Percentiles rank a stretch among this genome's conserved stretches.
phyloP scores from a whole-genome alignment of 2,888 invertebrate species.

The Noctua janthina region DNA sequence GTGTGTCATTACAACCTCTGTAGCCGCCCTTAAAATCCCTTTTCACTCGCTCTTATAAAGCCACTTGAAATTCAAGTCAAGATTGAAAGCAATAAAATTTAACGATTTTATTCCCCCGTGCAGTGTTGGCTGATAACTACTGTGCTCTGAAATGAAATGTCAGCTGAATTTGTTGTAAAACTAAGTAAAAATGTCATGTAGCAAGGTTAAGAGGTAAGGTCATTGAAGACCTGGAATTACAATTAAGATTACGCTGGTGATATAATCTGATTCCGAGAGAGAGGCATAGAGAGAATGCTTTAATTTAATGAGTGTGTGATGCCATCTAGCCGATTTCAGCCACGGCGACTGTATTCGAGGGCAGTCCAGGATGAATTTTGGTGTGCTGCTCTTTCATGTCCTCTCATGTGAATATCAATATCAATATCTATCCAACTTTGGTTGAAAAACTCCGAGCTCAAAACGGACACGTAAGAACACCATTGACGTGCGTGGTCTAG shows the following conservation, averaged over 20 bases:
- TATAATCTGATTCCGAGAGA: not conserved
- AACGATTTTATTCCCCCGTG: constrained; percentile 58
- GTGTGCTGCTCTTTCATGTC: not conserved
- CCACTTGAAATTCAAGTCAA: constrained; percentile 59
- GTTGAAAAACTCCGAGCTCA: not conserved
- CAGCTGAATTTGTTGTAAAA: constrained; percentile 25
- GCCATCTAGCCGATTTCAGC: not conserved
- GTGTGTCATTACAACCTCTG: constrained; percentile 28
- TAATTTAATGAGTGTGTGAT: not conserved
- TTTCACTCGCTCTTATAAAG: constrained; percentile 29
- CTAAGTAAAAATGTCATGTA: constrained; percentile 24
- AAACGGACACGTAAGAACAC: not conserved
- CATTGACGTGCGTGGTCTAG: not conserved
- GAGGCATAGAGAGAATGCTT: not conserved
- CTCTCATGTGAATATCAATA: not conserved
- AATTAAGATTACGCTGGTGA: not conserved
- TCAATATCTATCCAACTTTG: not conserved
- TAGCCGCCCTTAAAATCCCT: constrained; percentile 38
- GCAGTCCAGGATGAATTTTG: not conserved
- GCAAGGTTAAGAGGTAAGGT: not conserved
- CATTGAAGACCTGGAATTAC: not conserved
- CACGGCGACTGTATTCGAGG: not conserved
- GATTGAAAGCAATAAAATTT: constrained; percentile 57
- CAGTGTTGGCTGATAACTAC: constrained; percentile 42
- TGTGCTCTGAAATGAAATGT: constrained; percentile 38